Conservation (phyloP, 2,797 vertebrate genomes). For the Adelosebastes latens region DNA sequence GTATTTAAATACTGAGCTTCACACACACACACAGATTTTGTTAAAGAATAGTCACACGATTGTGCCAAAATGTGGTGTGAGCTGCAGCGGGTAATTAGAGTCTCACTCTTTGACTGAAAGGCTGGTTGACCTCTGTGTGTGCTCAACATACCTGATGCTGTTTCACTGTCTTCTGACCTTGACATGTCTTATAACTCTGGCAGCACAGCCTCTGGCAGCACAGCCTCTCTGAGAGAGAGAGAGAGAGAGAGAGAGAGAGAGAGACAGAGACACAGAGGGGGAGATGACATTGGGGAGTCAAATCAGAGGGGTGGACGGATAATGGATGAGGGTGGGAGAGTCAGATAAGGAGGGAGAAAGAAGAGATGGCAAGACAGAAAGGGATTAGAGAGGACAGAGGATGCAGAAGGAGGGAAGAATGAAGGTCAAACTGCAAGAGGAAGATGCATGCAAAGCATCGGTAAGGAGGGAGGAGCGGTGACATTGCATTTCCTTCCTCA, state of each 20-base stretch:
- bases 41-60: background rate
- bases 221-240: too few species aligned
- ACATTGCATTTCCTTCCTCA: constrained; percentile 31
- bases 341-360: constrained; percentile 37
- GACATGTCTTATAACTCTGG: constrained; percentile 44
- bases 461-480: constrained; percentile 26
- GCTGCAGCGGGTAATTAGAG: constrained; percentile 20
- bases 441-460: constrained; percentile 1
- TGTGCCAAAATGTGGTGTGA: background rate
- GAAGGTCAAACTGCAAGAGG: constrained; percentile 50
- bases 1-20: constrained; percentile 15
- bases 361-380: constrained; percentile 14
- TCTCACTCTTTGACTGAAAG: constrained; percentile 38
- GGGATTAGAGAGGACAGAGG: constrained; percentile 37
- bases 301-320: constrained; percentile 46
- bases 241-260: background rate
- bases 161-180: constrained; percentile 68
- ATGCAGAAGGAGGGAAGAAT: constrained; percentile 11
- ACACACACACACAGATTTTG: background rate
- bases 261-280: background rate
- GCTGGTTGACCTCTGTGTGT: constrained; percentile 52
- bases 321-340: constrained; percentile 31
- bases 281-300: constrained; percentile 43
- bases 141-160: constrained; percentile 63
- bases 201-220: constrained; percentile 18